Evolutionary conservation across 1,140 invertebrate genomes (phyloP).

Genomic region (Papilio polytes): DNA sequence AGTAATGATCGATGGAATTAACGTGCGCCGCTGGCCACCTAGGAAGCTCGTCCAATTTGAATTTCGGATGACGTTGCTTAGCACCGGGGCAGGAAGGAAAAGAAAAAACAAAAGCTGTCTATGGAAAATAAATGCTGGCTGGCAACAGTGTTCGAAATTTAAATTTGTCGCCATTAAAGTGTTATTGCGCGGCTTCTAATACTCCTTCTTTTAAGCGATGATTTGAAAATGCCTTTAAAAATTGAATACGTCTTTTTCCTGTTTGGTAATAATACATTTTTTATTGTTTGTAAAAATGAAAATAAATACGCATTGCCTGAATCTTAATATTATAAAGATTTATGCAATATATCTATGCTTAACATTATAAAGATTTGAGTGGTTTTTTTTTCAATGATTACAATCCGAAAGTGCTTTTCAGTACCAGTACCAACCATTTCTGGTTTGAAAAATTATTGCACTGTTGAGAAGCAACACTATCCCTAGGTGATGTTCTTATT

Average conservation of each 20-base stretch:
- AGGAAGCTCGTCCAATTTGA: slow-evolving; percentile 61
- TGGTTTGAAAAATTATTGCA: too few relatives aligned
- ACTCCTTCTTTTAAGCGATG: background rate
- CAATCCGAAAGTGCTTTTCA: too few relatives aligned
- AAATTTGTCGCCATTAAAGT: slow-evolving; percentile 18
- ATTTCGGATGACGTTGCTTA: slow-evolving; percentile 57
- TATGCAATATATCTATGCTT: too few relatives aligned
- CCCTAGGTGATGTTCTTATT: too few relatives aligned
- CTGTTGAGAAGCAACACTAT: too few relatives aligned
- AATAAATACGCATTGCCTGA: too few relatives aligned
- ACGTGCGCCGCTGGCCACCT: slow-evolving; percentile 69
- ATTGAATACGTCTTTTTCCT: background rate
- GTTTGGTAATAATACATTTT: background rate
- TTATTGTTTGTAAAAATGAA: too few relatives aligned
- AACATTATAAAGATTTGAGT: too few relatives aligned
- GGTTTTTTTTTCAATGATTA: too few relatives aligned
- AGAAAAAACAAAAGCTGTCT: slow-evolving; percentile 26
- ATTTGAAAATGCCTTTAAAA: background rate
- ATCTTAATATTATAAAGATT: too few relatives aligned
- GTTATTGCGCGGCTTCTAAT: background rate
- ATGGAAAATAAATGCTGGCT: slow-evolving; percentile 28
- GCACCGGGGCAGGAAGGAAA: background rate
- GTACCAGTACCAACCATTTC: too few relatives aligned
- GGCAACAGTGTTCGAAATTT: slow-evolving; percentile 15
- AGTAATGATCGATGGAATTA: slow-evolving; percentile 83